Evolutionary conservation across 2,797 vertebrate species (phyloP), one percentile per base, ranked within the genome.

Genomic region (Alfaro cultratus): DNA sequence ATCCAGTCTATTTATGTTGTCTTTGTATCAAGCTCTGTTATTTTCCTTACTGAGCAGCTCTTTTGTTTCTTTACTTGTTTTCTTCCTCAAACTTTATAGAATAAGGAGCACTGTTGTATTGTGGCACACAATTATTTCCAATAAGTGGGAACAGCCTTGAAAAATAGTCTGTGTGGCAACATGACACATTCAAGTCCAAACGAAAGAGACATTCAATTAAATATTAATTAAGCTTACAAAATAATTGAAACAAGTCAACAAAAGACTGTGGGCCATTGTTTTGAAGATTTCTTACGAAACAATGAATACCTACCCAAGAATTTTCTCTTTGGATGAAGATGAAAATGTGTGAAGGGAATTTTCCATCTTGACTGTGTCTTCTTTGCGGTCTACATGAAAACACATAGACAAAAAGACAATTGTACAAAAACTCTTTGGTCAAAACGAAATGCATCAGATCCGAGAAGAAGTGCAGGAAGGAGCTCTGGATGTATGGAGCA

Each of bases 231-330:
- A 57, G 55, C 31, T 79, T 57, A 77, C 74, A 77, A 46, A 64
- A 34, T 51, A 73, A 68, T 77, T 79, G 60, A 39, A 80, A 39
- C 49, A 71, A 73, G 57, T 73, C 31, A 18, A 47, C 34, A 15
- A 41, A 68, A 49, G 13, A 11, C 43, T 4, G n/a, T 60, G 26
- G 9, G 9, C 26, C 11, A 11, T 71, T 51, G 26, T 73, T 23
- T 64, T 60, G 41, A 41, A 49, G 60, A 23, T 75, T 67, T 29
- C 51, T 49, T 73, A 23, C 75, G 60, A 21, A 46, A 85, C 23
- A 81, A 49, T 68, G 77, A 85, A 76, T 81, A 91, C 87, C 3
- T 85, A 93, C 91, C 85, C 73, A 39, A 45, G 77, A 80, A 70
- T 77, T 55, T 75, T 86, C 75, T 80, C 34, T 85, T 83, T 41